Evolutionary conservation across 2,113 vertebrate species (phyloP).

Genomic region (Equus przewalskii): DNA sequence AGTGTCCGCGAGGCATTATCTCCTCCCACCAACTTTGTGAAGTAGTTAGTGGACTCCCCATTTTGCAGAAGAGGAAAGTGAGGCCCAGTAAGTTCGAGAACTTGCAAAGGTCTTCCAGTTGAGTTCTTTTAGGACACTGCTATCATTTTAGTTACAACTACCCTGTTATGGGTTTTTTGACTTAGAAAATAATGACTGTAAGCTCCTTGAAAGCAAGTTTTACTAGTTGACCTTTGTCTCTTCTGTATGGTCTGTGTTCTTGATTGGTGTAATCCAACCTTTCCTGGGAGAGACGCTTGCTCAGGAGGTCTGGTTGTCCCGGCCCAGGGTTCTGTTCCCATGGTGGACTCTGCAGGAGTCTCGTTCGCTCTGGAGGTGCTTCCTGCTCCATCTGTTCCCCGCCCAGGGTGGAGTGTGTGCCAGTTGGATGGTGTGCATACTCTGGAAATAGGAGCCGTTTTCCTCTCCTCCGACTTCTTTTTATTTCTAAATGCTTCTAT

Average conservation of each 20-base stretch:
- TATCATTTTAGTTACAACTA: not conserved
- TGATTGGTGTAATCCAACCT: not conserved
- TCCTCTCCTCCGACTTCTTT: not conserved
- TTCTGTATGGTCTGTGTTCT: not conserved
- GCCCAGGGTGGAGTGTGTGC: accelerated
- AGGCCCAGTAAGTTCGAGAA: not conserved
- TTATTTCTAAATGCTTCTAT: not conserved
- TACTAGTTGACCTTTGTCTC: not conserved
- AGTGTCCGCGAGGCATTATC: not conserved
- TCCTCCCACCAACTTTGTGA: not conserved
- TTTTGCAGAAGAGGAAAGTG: not conserved
- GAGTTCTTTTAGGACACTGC: not conserved
- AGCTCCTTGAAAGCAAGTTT: not conserved
- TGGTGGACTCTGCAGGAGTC: not conserved
- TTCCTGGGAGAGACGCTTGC: not conserved
- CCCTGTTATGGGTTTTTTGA: not conserved
- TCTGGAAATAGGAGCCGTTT: not conserved
- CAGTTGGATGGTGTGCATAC: not conserved
- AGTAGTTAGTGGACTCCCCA: not conserved
- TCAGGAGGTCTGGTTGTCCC: not conserved
- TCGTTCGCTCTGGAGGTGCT: not conserved
- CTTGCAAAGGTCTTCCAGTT: not conserved
- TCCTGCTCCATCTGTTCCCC: not conserved
- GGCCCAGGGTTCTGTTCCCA: accelerated
- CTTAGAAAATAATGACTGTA: not conserved